phyloP scores from a whole-genome alignment of 2,888 invertebrate species.

The Nymphalis urticae region DNA sequence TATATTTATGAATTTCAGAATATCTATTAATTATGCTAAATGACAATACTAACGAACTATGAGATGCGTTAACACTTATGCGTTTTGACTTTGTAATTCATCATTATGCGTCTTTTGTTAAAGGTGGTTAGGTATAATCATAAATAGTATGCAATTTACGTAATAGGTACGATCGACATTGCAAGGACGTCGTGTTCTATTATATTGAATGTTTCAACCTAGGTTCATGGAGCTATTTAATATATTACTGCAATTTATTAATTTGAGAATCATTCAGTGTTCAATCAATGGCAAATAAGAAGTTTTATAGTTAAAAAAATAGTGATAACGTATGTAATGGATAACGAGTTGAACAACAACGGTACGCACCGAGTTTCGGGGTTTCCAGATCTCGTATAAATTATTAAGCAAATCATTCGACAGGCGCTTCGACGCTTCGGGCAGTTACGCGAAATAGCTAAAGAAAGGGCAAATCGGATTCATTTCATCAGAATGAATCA shows the following conservation, averaged over 20 bases:
- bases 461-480: too few relatives aligned
- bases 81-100: not conserved
- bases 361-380: too few relatives aligned
- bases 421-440: too few relatives aligned
- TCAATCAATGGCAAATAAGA: too few relatives aligned
- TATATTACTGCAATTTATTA: not conserved
- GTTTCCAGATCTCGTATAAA: too few relatives aligned
- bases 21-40: conserved; percentile 5
- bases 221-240: not conserved
- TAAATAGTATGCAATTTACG: not conserved
- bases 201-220: not conserved
- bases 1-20: not conserved
- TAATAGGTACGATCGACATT: not conserved
- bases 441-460: too few relatives aligned
- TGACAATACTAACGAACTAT: conserved; percentile 11
- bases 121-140: not conserved
- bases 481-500: not conserved
- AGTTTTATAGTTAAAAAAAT: not conserved
- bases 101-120: not conserved
- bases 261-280: not conserved
- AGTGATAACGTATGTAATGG: too few relatives aligned
- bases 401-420: too few relatives aligned
- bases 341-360: too few relatives aligned
- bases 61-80: conserved; percentile 14
- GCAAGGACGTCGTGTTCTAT: not conserved